Percentiles rank a stretch among this genome's conserved stretches.
phyloP scores from a whole-genome alignment of 2,888 invertebrate genomes.

The Mechanitis mazaeus region DNA sequence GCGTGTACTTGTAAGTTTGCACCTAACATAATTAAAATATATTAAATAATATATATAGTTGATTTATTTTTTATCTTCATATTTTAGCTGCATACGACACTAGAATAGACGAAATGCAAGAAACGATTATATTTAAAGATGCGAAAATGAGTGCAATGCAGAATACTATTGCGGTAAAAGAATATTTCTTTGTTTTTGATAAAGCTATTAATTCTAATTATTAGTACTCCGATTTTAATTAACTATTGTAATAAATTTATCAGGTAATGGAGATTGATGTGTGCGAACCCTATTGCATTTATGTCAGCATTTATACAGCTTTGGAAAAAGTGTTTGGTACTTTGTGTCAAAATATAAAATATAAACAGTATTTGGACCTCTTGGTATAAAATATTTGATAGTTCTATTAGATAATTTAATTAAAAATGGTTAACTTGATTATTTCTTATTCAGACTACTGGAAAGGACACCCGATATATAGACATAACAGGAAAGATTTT shows the following conservation, averaged over 20 bases:
- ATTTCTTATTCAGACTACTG: slow-evolving; percentile 47
- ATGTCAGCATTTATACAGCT: slow-evolving; percentile 69
- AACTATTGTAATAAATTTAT: slow-evolving; percentile 17
- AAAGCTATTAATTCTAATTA: not conserved
- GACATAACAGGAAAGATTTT: slow-evolving; percentile 67
- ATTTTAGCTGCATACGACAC: slow-evolving; percentile 47
- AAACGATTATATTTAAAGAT: slow-evolving; percentile 58
- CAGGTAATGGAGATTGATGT: slow-evolving; percentile 69
- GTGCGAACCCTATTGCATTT: slow-evolving; percentile 66
- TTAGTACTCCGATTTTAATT: not conserved
- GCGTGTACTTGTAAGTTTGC: slow-evolving; percentile 42
- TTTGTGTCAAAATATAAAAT: slow-evolving; percentile 62
- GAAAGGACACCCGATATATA: slow-evolving; percentile 55
- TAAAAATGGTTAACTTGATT: slow-evolving; percentile 12
- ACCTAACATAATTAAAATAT: not conserved
- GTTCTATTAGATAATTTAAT: too few relatives aligned
- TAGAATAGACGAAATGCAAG: slow-evolving; percentile 59
- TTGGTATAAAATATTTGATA: slow-evolving; percentile 41
- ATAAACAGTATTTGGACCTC: slow-evolving; percentile 57
- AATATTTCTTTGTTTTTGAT: not conserved
- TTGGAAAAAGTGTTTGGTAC: slow-evolving; percentile 64
- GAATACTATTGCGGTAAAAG: slow-evolving; percentile 59
- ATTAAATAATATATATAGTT: too few relatives aligned
- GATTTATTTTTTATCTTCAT: too few relatives aligned
- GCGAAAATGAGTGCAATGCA: slow-evolving; percentile 66